Evolutionary conservation across 2,797 vertebrate species (phyloP).

Genomic region (Helarctos malayanus): DNA sequence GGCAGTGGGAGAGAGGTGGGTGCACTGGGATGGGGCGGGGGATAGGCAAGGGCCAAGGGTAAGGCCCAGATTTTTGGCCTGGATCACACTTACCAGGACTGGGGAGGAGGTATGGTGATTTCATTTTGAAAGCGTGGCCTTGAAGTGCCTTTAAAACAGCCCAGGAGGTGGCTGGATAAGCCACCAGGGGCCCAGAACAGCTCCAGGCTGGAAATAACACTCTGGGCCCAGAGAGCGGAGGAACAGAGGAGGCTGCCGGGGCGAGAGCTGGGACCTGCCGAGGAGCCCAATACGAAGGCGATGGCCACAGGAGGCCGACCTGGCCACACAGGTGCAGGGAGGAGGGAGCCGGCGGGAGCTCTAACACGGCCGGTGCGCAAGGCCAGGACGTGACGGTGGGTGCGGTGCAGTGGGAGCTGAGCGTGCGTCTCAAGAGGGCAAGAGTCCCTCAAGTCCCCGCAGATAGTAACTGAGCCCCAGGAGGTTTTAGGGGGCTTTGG

Average conservation of each 20-base stretch:
- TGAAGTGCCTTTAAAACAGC: neutral
- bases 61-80: neutral
- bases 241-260: no score
- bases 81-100: neutral
- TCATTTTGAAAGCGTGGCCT: neutral
- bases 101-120: accelerated
- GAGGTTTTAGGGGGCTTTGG: neutral
- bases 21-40: accelerated
- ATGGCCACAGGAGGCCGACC: neutral
- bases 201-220: neutral
- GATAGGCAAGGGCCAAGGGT: neutral
- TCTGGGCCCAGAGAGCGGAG: neutral
- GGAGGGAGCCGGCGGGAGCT: neutral
- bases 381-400: neutral
- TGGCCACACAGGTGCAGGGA: no score
- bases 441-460: neutral
- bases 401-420: accelerated
- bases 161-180: neutral
- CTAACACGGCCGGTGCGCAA: neutral
- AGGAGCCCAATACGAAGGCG: neutral
- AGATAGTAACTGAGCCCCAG: neutral
- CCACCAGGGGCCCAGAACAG: neutral
- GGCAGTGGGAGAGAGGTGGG: neutral
- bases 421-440: accelerated
- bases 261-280: neutral